Base-by-base conservation (phyloP, 2,113 vertebrate species). In the Sigmodon hispidus region DNA sequence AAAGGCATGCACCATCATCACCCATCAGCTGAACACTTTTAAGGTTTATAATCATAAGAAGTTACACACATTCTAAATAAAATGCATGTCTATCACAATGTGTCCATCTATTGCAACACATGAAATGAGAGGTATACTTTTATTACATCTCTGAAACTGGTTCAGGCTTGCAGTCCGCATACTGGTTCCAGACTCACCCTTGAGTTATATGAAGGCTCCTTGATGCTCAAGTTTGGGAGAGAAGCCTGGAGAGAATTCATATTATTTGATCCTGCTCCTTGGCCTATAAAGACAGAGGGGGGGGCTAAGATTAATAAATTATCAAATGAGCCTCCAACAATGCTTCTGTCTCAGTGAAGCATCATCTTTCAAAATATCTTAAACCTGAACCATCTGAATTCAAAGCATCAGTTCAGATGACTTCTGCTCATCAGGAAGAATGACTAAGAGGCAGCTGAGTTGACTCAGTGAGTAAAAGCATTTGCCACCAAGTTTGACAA, bases 121-220 rank as follows among this genome's bases (percentile, higher is more conserved):
- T 72, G 34, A 5, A 29, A 12, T 73, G 36, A 92, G 70, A 84
- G 72, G 34, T 36, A 3, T 75, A 36, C 70, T 88, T 84, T 85
- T 69, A 75, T 69, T 48, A 79, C 83, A 63, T 50, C 31, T 87
- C 70, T 87, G 69, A 84, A 87, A 89, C 3, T 5, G 24, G 72
- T 94, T 96, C 93, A 96, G 8, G 89, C 94, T 92, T 67, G n/a
- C 22, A 97, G 73, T 85, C 40, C 29, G 52, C 0, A 87, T 3
- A 70, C 70, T 91, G 90, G 84, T 72, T 97, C 50, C 72, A 87
- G 91, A 98, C 98, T 99, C 98, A 99, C 98, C 98, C 83, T 95
- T 88, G 97, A 91, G 76, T 22, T 95, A 92, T 77, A 97, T 52
- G 91, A 92, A 93, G 97, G 95, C 26, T 98, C 98, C 96, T 95